Evolutionary conservation across 2,797 vertebrate genomes (phyloP), one percentile per base, ranked within the genome.

Genomic region (Alosa sapidissima): DNA sequence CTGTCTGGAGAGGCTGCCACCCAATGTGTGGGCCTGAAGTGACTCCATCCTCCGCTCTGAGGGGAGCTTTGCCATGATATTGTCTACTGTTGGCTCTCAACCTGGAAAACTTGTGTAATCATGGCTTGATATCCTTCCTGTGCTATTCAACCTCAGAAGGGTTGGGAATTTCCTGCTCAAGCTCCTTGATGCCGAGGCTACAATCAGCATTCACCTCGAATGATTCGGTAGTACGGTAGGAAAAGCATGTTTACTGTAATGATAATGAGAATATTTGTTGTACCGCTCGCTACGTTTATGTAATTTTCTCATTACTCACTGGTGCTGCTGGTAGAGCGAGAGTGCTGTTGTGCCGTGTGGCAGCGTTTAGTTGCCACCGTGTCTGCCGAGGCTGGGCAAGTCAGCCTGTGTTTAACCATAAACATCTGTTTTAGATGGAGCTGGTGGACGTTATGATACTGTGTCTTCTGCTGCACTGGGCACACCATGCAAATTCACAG

Each of bases 61-160:
- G 54, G 19, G 54, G 54, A 78, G 45, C 72, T 21, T 21, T 78
- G 72, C 72, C 72, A 78, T 10, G 36, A 78, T 45, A 78, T 78
- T 78, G 72, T 78, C 72, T 78, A 47, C 36, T 45, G 16, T 45
- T 78, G 72, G 72, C 72, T 78, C 36, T 47, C 10, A 16, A 45
- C 41, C 10, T 78, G 72, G 72, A 78, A 78, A 78, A 78, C 72
- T 78, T 78, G 72, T 78, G 72, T 78, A 47, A 72, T 72, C 68
- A 47, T 78, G 72, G 5, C 72, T 47, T 78, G 36, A 78, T 78
- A 78, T 78, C 72, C 72, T 78, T 78, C 72, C 72, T 78, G 72
- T 1, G 72, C 41, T 78, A 21, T 47, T 21, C 72, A 45, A 47
- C 11, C 72, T 78, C 72, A 7, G 41, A 78, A 78, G 41, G 72